A percentile compares a stretch with the other conserved stretches of the same genome.
phyloP scores from a whole-genome alignment of 1,140 invertebrate genomes.

The Platyura marginata region DNA sequence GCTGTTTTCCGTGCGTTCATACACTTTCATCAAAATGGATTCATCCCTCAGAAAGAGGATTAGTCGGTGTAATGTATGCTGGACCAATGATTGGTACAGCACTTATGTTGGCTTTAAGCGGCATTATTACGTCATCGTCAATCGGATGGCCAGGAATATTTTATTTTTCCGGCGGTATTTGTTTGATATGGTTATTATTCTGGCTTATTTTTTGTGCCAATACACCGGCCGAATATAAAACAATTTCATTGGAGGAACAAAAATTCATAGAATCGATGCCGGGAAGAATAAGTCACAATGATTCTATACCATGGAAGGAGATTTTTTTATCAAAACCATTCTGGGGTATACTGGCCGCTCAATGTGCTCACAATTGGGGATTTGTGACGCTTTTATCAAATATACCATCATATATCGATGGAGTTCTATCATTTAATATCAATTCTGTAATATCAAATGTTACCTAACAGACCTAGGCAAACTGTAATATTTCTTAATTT shows the following conservation, averaged over 20 bases:
- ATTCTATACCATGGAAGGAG: slow-evolving; percentile 43
- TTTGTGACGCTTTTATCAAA: slow-evolving; percentile 85
- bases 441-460: slow-evolving; percentile 24
- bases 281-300: slow-evolving; percentile 9
- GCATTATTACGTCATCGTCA: slow-evolving; percentile 37
- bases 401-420: slow-evolving; percentile 77
- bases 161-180: slow-evolving; percentile 49
- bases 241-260: slow-evolving; percentile 37
- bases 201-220: slow-evolving; percentile 46
- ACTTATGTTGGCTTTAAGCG: slow-evolving; percentile 47
- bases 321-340: slow-evolving; percentile 65
- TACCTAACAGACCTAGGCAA: too few species aligned
- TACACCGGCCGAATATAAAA: slow-evolving; percentile 35
- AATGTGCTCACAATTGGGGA: slow-evolving; percentile 86
- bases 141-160: slow-evolving; percentile 63
- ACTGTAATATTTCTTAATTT: neutral
- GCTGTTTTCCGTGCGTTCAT: slow-evolving; percentile 61
- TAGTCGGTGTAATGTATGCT: slow-evolving; percentile 37
- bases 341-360: slow-evolving; percentile 64
- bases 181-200: slow-evolving; percentile 35
- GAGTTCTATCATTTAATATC: slow-evolving; percentile 61
- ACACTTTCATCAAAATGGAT: slow-evolving; percentile 26
- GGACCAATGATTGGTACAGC: slow-evolving; percentile 57
- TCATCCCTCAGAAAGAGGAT: slow-evolving; percentile 36
- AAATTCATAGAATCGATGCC: slow-evolving; percentile 35